phyloP scores from a whole-genome alignment of 2,113 vertebrate genomes.

The Petroica traversi region DNA sequence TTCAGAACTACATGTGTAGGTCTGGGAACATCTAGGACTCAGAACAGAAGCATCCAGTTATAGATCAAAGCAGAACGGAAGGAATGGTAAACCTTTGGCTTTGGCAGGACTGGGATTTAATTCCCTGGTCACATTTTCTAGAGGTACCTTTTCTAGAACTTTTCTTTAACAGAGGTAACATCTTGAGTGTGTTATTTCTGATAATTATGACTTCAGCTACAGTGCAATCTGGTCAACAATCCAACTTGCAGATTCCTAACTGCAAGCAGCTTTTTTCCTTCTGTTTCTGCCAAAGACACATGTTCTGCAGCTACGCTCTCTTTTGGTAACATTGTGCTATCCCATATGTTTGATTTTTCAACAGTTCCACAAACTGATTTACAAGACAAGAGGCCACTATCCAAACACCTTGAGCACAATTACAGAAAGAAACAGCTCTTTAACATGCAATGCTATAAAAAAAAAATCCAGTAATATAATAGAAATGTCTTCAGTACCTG shows the following conservation, averaged over 20 bases:
- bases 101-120: background rate
- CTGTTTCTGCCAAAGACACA: background rate
- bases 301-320: background rate
- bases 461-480: background rate
- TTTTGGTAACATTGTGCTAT: background rate
- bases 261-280: background rate
- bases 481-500: background rate
- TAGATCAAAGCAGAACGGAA: background rate
- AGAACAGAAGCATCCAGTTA: background rate
- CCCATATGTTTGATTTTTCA: background rate
- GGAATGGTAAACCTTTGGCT: background rate
- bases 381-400: background rate
- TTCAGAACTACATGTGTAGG: background rate
- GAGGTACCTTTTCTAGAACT: background rate
- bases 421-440: background rate
- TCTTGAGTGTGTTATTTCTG: background rate
- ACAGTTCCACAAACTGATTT: background rate
- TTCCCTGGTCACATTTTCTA: background rate
- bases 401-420: background rate
- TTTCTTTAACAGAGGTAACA: background rate
- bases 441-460: background rate
- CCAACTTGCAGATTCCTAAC: background rate
- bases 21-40: background rate
- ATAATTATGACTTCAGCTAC: background rate
- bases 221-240: background rate